Conservation (phyloP, 35 echinoderm and acorn worm species). For the Amphiura filiformis region DNA sequence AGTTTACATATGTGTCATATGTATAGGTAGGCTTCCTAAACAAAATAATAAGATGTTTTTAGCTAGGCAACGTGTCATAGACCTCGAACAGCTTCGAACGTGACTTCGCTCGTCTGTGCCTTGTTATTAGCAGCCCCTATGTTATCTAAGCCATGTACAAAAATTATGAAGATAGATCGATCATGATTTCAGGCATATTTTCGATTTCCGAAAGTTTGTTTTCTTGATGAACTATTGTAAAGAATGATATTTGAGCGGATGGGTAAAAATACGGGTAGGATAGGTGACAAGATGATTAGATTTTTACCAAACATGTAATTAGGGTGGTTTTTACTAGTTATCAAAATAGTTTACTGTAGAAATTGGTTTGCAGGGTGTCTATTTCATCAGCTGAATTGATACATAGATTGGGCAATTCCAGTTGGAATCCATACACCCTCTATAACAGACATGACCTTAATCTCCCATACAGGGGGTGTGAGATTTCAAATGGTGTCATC, state of each 20-base stretch:
- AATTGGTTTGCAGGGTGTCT: neutral
- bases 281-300: neutral
- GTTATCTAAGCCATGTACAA: conserved; percentile 5
- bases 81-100: neutral
- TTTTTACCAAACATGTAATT: neutral
- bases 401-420: neutral
- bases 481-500: too few species aligned
- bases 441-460: too few species aligned
- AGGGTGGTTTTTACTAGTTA: neutral
- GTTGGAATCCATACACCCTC: too few species aligned
- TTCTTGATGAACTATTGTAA: neutral
- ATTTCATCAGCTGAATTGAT: neutral
- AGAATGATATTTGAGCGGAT: neutral
- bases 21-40: neutral
- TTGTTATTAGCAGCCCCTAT: neutral
- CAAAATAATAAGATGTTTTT: neutral
- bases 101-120: neutral
- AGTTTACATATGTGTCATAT: neutral
- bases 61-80: neutral
- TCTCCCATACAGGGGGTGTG: too few species aligned
- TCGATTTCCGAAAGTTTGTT: conserved; percentile 8
- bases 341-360: neutral
- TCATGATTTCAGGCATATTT: conserved; percentile 6
- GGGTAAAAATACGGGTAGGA: neutral
- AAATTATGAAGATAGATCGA: conserved; percentile 4